These are phyloP conservation scores for Sericinus montela DNA, from an alignment of 2,888 invertebrate species.

Conservation along the genomic window DNA sequence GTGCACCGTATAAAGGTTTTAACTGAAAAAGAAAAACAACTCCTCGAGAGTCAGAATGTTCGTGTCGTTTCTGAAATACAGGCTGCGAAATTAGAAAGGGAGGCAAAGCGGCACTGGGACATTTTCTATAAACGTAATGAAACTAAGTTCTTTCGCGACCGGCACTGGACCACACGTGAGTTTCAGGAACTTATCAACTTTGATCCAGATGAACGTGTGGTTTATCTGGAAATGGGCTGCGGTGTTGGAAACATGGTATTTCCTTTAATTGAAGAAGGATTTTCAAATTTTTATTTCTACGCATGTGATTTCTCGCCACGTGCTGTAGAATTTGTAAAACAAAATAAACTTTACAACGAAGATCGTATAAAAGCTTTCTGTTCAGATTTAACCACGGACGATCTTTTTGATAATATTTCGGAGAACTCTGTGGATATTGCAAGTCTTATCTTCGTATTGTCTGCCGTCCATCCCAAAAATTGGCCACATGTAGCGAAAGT, in stretches of 20 bases:
- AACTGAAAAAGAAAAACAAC: slow-evolving; percentile 80
- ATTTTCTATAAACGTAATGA: slow-evolving; percentile 97
- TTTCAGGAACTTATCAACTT: slow-evolving; percentile 87
- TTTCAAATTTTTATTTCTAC: slow-evolving; percentile 82
- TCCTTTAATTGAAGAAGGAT: slow-evolving; percentile 90
- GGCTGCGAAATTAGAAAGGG: slow-evolving; percentile 86
- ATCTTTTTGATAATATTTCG: slow-evolving; percentile 78
- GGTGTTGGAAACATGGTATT: slow-evolving; percentile 98
- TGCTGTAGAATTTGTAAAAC: slow-evolving; percentile 92
- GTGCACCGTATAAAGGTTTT: slow-evolving; percentile 70
- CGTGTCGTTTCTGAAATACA: slow-evolving; percentile 81
- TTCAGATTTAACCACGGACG: slow-evolving; percentile 88
- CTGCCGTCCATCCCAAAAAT: slow-evolving; percentile 94
- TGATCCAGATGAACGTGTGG: slow-evolving; percentile 75
- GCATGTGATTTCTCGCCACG: slow-evolving; percentile 96
- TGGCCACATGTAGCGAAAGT: slow-evolving; percentile 83
- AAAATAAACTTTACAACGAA: slow-evolving; percentile 82
- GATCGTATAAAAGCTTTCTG: slow-evolving; percentile 87
- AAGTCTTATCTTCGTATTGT: slow-evolving; percentile 96
- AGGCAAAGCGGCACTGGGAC: slow-evolving; percentile 96
- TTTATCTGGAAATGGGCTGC: slow-evolving; percentile 92
- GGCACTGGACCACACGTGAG: slow-evolving; percentile 98
- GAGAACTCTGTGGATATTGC: slow-evolving; percentile 84
- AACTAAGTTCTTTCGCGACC: slow-evolving; percentile 95
- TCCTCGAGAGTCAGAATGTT: slow-evolving; percentile 83